Evolutionary conservation across 2,113 vertebrate species (phyloP).

Genomic region (Erythrocercus mccallii): DNA sequence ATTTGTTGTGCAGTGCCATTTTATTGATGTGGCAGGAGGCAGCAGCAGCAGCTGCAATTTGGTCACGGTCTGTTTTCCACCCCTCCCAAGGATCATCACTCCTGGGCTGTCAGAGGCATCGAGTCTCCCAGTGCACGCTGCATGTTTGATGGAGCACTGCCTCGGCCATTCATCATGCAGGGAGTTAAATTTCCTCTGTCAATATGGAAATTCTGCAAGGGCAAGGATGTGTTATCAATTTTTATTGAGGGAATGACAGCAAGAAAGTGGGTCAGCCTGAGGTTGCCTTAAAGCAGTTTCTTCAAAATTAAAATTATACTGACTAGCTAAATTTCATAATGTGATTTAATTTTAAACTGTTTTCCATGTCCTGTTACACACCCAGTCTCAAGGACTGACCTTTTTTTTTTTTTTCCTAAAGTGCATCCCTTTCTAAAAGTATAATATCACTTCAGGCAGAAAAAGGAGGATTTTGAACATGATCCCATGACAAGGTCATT

Average conservation of each 20-base stretch:
- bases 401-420: not conserved
- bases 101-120: not conserved
- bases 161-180: not conserved
- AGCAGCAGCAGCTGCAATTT: not conserved
- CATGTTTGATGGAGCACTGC: not conserved
- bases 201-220: slow-evolving; percentile 7
- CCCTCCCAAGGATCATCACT: not conserved
- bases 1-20: not conserved
- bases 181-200: not conserved
- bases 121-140: not conserved
- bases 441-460: not conserved
- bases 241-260: not conserved
- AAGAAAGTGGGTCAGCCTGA: not conserved
- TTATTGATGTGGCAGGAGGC: not conserved
- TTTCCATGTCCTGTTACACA: not conserved
- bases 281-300: not conserved
- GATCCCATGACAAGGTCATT: not conserved
- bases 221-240: not conserved
- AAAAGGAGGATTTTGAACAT: not conserved
- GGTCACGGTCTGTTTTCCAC: not conserved
- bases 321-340: not conserved
- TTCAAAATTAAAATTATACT: not conserved
- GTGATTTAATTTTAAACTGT: not conserved
- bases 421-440: not conserved
- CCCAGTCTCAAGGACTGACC: not conserved